Evolutionary conservation across 2,797 vertebrate genomes (phyloP).

Genomic region (Siniperca scherzeri): DNA sequence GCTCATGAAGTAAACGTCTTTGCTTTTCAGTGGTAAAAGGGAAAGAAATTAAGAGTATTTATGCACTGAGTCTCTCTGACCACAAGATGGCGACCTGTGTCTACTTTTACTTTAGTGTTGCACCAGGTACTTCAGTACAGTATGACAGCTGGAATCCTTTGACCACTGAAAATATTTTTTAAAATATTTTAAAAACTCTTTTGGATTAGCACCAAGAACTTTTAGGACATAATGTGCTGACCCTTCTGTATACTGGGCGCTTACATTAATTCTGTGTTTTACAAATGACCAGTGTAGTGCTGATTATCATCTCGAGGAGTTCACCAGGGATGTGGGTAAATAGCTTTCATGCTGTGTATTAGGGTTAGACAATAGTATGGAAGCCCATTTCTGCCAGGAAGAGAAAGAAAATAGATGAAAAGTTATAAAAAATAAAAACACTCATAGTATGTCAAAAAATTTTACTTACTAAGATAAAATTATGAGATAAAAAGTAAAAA

Average conservation of each 20-base stretch:
- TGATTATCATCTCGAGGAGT: background rate
- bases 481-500: background rate
- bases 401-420: background rate
- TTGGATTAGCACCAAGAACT: background rate
- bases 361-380: background rate
- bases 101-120: background rate
- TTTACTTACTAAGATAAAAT: background rate
- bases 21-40: background rate
- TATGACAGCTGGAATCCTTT: background rate
- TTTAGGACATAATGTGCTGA: background rate
- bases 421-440: background rate
- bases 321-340: background rate
- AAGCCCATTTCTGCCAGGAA: background rate
- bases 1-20: background rate
- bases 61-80: constrained; percentile 32
- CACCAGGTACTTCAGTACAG: background rate
- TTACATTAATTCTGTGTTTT: background rate
- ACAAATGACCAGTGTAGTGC: background rate
- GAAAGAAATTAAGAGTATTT: background rate
- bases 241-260: background rate
- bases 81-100: constrained; percentile 53
- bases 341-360: background rate
- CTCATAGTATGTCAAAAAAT: background rate
- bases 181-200: background rate
- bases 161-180: background rate